Base-by-base conservation (phyloP, 2,113 vertebrate genomes). In the Donacobius atricapilla region DNA sequence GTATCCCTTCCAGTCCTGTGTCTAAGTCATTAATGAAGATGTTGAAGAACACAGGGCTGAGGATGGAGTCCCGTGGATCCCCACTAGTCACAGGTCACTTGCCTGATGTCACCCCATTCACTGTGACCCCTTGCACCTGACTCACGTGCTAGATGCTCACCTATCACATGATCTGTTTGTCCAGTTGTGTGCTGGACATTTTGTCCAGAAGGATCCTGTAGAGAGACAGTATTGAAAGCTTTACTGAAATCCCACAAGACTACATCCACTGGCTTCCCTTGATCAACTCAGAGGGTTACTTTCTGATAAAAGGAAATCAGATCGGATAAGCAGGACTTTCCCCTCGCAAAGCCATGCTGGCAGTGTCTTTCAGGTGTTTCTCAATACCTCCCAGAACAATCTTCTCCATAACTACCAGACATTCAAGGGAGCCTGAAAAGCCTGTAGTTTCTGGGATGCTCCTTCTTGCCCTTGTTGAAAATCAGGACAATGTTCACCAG, bases 401-500 rank as follows among this genome's bases (percentile, higher is more conserved):
- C 40, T 63, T 39, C 28, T 40, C 24, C 13, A 6, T 30, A 48
- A 65, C 6, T 30, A 48, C 8, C 20, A 65, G 23, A 39, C 15
- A 40, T 15, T 40, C 12, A 47, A 56, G 15, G 28, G 24, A 65
- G 24, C 35, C 30, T 56, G 42, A 65, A 54, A 85, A 15, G 12
- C 23, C 42, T 47, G 30, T 20, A 40, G 15, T 48, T 48, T 75
- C 70, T 75, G 42, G 24, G 44, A 47, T 66, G 8, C 8, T 42
- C 37, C 12, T 35, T 48, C 24, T 48, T 31, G 61, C 13, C 25
- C 51, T 50, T 42, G 25, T 2, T 76, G 16, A 58, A 58, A 76
- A 50, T 14, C 1, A 0, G 17, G 25, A 48, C 28, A 63, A 63
- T 1, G 1, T 57, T 76, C 2, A 1, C 31, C 44, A 76, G 51